Base-by-base conservation (phyloP, 2,797 vertebrate genomes). In the Pseudopleuronectes americanus region DNA sequence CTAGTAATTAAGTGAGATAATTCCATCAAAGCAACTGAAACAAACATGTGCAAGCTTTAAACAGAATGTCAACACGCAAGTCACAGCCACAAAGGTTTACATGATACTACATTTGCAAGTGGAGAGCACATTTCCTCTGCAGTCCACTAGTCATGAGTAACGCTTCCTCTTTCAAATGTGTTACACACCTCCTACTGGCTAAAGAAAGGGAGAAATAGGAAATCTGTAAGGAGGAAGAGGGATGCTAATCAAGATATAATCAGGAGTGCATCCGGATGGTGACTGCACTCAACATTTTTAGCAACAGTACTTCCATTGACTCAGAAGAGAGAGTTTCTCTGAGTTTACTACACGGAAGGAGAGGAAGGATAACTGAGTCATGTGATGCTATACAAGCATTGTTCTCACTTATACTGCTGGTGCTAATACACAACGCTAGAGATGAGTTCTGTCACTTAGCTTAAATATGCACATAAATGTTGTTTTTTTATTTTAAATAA, bases 121-220 rank as follows among this genome's bases (percentile, higher is more conserved):
- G 10, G 13, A 56, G 59, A 79, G 47, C 12, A 55, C 12, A 71
- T 80, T 86, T 85, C 64, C 75, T 82, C 48, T 70, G 60, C 48
- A 64, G 52, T 36, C 43, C 58, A 62, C 38, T 12, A 57, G 28
- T 28, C 59, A 78, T 48, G 63, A 77, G 45, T 59, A 45, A 71
- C 33, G 83, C 76, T 83, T 89, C 83, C 86, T 88, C 28, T 68
- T 57, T n/a, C 21, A 59, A 51, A 73, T 24, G 19, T 67, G 38
- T 43, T 51, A 77, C 43, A 66, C 23, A 61, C 24, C 38, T n/a
- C n/a, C 33, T 63, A 14, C 7, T 22, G 57, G 36, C 17, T 43
- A n/a, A 66, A 63, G 23, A 61, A 56, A 64, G 1, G 0, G 49
- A 31, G 74, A 64, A 62, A 68, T 51, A 21, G 31, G 8, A 67